Evolutionary conservation across 2,888 invertebrate genomes (phyloP).

Genomic region (Xestia xanthographa): DNA sequence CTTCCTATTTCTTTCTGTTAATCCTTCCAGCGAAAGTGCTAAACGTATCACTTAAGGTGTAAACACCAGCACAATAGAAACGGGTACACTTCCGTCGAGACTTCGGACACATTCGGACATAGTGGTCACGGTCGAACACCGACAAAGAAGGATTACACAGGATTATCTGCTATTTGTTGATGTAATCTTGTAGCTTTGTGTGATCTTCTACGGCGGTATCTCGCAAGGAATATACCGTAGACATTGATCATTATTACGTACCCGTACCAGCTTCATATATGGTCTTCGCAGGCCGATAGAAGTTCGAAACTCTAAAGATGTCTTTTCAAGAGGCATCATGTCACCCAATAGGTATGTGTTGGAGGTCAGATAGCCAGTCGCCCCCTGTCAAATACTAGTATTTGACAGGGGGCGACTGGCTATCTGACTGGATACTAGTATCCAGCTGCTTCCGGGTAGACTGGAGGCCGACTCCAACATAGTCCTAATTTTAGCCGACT

Average conservation of each 20-base stretch:
- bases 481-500: not conserved
- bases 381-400: not conserved
- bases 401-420: no score
- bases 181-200: constrained; percentile 24
- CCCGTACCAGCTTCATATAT: not conserved
- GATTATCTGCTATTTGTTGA: constrained; percentile 38
- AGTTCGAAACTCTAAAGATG: not conserved
- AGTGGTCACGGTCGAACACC: constrained; percentile 10
- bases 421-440: no score
- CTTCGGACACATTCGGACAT: constrained; percentile 22
- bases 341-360: not conserved
- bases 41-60: constrained; percentile 38
- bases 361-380: not conserved
- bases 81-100: constrained; percentile 41
- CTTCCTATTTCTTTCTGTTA: constrained; percentile 1
- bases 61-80: constrained; percentile 35
- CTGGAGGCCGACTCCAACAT: not conserved
- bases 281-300: no score
- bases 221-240: not conserved
- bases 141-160: constrained; percentile 25
- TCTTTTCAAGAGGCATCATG: not conserved
- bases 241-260: not conserved
- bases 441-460: not conserved
- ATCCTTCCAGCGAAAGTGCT: constrained; percentile 35
- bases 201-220: not conserved